phyloP scores from a whole-genome alignment of 2,888 invertebrate genomes.

The Troides helena region DNA sequence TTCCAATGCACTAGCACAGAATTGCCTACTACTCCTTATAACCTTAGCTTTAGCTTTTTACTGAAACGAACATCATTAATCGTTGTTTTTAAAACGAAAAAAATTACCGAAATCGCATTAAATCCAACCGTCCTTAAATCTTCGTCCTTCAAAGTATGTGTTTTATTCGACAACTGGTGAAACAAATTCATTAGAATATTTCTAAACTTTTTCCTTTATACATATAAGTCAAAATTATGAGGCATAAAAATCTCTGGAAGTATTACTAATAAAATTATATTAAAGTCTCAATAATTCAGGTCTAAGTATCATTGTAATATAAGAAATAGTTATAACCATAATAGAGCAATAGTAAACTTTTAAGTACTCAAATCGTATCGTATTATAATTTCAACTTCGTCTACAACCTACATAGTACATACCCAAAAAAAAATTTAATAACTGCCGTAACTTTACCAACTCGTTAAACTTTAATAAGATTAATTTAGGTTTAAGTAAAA shows the following conservation, averaged over 20 bases:
- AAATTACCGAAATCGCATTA: slow-evolving; percentile 5
- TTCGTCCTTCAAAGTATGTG: too few species aligned
- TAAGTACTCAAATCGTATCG: not conserved
- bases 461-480: slow-evolving; percentile 14
- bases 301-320: too few species aligned
- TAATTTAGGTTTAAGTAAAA: slow-evolving; percentile 40
- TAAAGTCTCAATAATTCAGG: not conserved
- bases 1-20: slow-evolving; percentile 31
- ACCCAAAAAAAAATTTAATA: not conserved
- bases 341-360: not conserved
- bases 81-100: slow-evolving; percentile 19
- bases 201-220: not conserved
- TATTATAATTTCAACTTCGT: not conserved
- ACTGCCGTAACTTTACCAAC: slow-evolving; percentile 26
- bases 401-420: not conserved
- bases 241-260: not conserved
- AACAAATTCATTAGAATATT: too few species aligned
- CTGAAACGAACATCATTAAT: slow-evolving; percentile 20
- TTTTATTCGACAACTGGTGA: too few species aligned
- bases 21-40: slow-evolving; percentile 32
- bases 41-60: slow-evolving; percentile 32
- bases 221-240: not conserved
- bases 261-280: not conserved
- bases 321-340: not conserved
- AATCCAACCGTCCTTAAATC: not conserved